Base-by-base conservation (phyloP, 1,140 invertebrate genomes). In the Drosophila burlai region DNA sequence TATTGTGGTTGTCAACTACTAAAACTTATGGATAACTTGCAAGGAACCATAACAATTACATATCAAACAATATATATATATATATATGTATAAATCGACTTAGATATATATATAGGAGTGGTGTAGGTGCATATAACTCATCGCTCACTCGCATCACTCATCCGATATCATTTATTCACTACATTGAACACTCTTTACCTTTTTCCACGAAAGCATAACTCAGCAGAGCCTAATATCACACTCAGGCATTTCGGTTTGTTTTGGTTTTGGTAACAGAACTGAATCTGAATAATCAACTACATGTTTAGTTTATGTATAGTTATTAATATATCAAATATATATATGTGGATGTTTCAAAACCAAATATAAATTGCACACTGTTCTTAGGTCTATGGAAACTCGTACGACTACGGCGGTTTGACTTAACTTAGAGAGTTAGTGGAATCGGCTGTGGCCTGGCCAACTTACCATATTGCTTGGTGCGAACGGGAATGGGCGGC, bases 381-480 rank as follows among this genome's bases (percentile, higher is more conserved):
- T 68, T 76, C 84, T 89, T 89, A 89, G 75, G 26, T 55, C 65
- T 87, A 87, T 74, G 67, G 50, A 78, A 74, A 78, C 52, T 78
- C 69, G 79, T 86, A 80, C 60, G 57, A 80, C 47, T 87, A 60
- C 84, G 69, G 76, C 81, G 42, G 46, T 76, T 84, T 63, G 74
- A 64, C 60, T 63, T 90, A 90, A 82, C 71, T 76, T 85, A 85
- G 47, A 43, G 38, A 80, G 52, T 59, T 67, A 62, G 26, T 21
- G 7, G 24, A 15, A 11, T 36, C 18, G 11, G 42, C 9, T 38
- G 11, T 15, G n/a, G 16, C 38, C 38, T 24, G 38, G 24, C 24
- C 11, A 52, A 84, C 85, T 97, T 97, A 99, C 98, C 97, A 95
- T 98, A 99, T 95, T 98, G 97, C 93, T 98, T 98, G 36, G 98